Percentiles rank a stretch among this genome's conserved stretches.
Conservation (phyloP, 2,113 vertebrate species). For the Atherinomorus stipes region DNA sequence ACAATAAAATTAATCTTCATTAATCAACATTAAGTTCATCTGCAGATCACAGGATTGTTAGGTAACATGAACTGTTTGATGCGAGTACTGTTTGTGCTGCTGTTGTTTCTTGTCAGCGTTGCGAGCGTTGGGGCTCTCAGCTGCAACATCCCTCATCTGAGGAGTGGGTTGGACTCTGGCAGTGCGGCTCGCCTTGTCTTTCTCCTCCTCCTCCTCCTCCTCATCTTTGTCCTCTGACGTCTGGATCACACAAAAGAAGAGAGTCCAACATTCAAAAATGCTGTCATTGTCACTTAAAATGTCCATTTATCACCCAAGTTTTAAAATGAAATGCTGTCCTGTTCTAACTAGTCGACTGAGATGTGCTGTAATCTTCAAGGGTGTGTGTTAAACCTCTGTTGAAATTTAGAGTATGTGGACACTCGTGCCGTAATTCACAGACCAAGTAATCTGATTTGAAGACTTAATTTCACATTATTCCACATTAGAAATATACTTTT, state of each 20-base stretch:
- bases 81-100: conserved; percentile 22
- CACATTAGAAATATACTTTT: too few species aligned
- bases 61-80: background rate
- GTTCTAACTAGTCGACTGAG: too few species aligned
- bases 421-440: too few species aligned
- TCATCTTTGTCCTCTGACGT: conserved; percentile 74
- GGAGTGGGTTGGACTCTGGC: conserved; percentile 87
- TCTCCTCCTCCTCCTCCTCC: conserved; percentile 76
- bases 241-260: conserved; percentile 42
- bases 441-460: too few species aligned
- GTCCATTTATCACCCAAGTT: fast-evolving
- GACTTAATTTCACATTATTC: too few species aligned
- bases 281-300: background rate
- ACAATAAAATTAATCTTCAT: too few species aligned
- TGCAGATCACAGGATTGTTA: too few species aligned
- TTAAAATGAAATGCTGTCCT: background rate
- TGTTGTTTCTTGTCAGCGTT: conserved; percentile 61
- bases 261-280: background rate
- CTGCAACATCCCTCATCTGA: conserved; percentile 70
- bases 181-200: conserved; percentile 82
- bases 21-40: too few species aligned
- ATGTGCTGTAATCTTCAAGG: background rate
- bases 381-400: background rate
- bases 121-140: conserved; percentile 79
- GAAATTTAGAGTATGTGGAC: too few species aligned